Conservation (phyloP, 92 coral and sea anemone species). For the Pocillopora meandrina region DNA sequence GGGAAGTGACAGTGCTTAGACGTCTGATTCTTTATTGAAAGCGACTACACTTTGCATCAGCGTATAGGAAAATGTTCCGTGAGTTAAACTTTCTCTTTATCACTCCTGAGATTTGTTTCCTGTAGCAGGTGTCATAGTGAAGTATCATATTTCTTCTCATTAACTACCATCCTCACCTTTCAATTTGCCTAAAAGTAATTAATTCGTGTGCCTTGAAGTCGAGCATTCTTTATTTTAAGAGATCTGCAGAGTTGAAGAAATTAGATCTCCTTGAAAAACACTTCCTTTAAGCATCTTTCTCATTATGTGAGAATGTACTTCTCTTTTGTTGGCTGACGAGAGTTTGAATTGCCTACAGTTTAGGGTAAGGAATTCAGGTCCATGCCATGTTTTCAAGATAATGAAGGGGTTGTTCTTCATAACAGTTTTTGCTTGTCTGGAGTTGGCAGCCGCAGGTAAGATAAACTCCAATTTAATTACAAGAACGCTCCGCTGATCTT, state of each 20-base stretch:
- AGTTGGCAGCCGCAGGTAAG: conserved; percentile 25
- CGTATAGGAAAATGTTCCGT: background rate
- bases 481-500: conserved; percentile 1
- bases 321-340: background rate
- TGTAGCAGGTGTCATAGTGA: conserved; percentile 6
- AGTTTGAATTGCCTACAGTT: background rate
- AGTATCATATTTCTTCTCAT: conserved; percentile 10
- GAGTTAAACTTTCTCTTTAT: background rate
- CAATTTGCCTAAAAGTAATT: too few relatives aligned
- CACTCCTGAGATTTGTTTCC: background rate
- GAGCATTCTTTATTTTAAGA: background rate
- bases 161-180: background rate
- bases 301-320: background rate
- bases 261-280: background rate
- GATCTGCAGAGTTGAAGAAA: background rate
- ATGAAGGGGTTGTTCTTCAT: conserved; percentile 30
- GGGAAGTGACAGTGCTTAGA: background rate
- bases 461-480: background rate
- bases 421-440: conserved; percentile 26
- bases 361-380: background rate
- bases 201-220: background rate
- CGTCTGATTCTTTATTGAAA: background rate
- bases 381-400: conserved; percentile 16
- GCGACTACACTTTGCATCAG: background rate
- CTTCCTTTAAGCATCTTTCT: background rate